Conservation (phyloP, 2,113 vertebrate species). For the Oncorhynchus gorbuscha region DNA sequence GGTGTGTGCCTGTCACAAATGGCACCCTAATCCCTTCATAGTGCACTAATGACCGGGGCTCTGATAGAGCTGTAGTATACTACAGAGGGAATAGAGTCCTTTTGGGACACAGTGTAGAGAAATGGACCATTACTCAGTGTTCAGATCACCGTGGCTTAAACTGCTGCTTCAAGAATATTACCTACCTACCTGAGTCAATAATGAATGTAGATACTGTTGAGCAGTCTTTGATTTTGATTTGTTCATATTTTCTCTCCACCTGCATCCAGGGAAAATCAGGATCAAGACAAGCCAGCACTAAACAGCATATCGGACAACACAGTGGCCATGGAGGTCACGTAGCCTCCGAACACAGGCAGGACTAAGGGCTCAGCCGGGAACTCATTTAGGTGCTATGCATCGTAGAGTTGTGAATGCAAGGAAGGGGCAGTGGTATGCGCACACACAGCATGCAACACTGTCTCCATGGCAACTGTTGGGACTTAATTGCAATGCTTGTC, state of each 20-base stretch:
- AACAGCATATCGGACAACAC: constrained; percentile 98
- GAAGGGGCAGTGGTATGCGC: constrained; percentile 64
- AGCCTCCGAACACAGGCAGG: constrained; percentile 69
- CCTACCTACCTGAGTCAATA: too few relatives aligned
- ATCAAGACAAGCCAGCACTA: constrained; percentile 93
- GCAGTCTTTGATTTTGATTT: not conserved
- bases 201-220: not conserved
- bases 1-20: not conserved
- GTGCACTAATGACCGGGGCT: too few relatives aligned
- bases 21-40: not conserved
- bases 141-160: too few relatives aligned
- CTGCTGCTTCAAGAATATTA: too few relatives aligned
- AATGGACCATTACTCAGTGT: too few relatives aligned
- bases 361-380: constrained; percentile 68
- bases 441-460: constrained; percentile 68
- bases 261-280: constrained; percentile 89
- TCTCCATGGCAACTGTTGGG: constrained; percentile 90
- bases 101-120: not conserved
- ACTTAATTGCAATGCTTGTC: constrained; percentile 94
- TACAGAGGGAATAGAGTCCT: too few relatives aligned
- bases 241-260: not conserved
- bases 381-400: constrained; percentile 96
- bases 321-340: constrained; percentile 99
- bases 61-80: too few relatives aligned
- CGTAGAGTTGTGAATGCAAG: constrained; percentile 86